These are phyloP conservation scores for Loxodonta africana DNA, from an alignment of 2,113 vertebrate genomes.

Conservation along the genomic window DNA sequence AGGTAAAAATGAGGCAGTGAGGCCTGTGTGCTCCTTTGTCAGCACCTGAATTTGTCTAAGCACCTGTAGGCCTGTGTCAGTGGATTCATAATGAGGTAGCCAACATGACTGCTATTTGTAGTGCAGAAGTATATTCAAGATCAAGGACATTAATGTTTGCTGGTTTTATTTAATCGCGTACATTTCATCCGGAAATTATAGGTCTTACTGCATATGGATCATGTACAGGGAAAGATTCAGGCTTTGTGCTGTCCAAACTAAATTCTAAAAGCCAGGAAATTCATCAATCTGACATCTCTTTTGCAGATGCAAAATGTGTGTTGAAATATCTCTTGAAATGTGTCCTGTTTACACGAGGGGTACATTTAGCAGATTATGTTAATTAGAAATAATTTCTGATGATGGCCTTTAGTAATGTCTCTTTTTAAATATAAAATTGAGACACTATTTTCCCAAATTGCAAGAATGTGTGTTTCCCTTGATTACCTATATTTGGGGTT, in stretches of 20 bases:
- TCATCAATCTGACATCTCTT: constrained; percentile 58
- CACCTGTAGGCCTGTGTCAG: neutral
- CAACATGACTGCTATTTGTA: neutral
- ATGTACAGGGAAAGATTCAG: neutral
- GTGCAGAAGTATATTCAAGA: constrained; percentile 7
- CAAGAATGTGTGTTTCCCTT: neutral
- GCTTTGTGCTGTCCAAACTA: constrained; percentile 49
- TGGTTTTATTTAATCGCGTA: neutral
- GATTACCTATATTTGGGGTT: neutral
- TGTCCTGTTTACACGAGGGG: constrained; percentile 56
- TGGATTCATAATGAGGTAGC: neutral
- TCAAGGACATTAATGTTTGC: neutral
- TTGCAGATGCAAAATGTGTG: neutral
- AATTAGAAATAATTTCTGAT: constrained; percentile 39
- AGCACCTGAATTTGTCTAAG: neutral
- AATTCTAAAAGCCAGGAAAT: constrained; percentile 61
- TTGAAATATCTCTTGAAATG: constrained; percentile 59
- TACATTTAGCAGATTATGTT: constrained; percentile 43
- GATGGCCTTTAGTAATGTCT: constrained; percentile 26
- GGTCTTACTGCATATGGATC: neutral
- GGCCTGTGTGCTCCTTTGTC: neutral
- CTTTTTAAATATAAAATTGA: constrained; percentile 58
- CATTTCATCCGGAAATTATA: constrained; percentile 10
- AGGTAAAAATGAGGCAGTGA: neutral
- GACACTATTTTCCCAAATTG: neutral